Base-by-base conservation (phyloP, 2,888 invertebrate genomes). In the Lasioglossum morio region DNA sequence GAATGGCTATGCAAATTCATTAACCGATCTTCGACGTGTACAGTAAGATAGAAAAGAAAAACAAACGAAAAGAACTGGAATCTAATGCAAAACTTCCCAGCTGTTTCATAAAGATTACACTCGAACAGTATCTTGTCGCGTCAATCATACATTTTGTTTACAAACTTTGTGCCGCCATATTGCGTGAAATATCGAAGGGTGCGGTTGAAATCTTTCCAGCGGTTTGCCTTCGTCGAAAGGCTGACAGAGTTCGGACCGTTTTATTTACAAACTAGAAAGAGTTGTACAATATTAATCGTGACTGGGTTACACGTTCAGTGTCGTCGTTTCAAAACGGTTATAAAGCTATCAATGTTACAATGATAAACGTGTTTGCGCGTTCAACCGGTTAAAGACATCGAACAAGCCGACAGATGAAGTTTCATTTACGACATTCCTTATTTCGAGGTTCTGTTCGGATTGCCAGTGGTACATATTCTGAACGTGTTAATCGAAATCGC, bases 251-350 rank as follows among this genome's bases (percentile, higher is more conserved):
- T n/a, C n/a, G n/a, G 12, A n/a, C 10, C n/a, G n/a, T 57, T 57
- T 57, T 57, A 57, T 57, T 57, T 57, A 57, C 57, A 57, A 57
- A 57, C 10, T 57, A n/a, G 57, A n/a, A 57, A 57, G 57, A 57
- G 57, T 57, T 12, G 57, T n/a, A 57, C 57, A 57, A 57, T 57
- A n/a, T 4, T 57, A 1, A 57, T 57, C 12, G 1, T 57, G n/a
- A n/a, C n/a, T 1, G n/a, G 57, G n/a, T n/a, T n/a, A 53, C 53
- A n/a, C n/a, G 57, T n/a, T 57, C 57, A n/a, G 57, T n/a, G 12
- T 57, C 57, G 3, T n/a, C 53, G n/a, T n/a, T n/a, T 12, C 57
- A n/a, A 57, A 57, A 57, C 12, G 12, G n/a, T 57, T n/a, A n/a
- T 12, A n/a, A 57, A 57, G n/a, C 57, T 12, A 57, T 57, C 57